Base-by-base conservation (phyloP, 2,113 vertebrate genomes). In the Tretioscincus oriximinensis region DNA sequence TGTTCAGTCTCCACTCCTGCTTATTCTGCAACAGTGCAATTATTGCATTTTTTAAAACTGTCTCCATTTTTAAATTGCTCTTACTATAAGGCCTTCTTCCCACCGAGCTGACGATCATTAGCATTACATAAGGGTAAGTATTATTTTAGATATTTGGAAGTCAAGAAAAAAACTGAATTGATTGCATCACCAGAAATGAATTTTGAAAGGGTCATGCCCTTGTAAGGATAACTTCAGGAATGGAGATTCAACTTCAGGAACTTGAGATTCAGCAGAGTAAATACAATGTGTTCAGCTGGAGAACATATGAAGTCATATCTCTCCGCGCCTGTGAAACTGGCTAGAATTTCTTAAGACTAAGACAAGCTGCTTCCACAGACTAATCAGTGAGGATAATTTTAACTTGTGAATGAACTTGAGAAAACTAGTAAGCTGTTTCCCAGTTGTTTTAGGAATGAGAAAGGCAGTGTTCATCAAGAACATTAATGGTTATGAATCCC, bases 381-480 rank as follows among this genome's bases (percentile, higher is more conserved):
- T 0, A 35, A 61, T 64, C 73, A 74, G 68, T 47, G 76, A 63
- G 51, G 78, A 67, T 28, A 18, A 63, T 80, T 47, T 81, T 76
- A 86, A 80, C 58, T 73, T 76, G n/a, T 12, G 80, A 2, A 16
- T 1, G 21, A 69, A 28, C 61, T 45, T 2, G 41, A 70, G 79
- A 81, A 80, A 81, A 81, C 49, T 14, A 73, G 14, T 66, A 74
- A 75, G 31, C 47, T 58, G 24, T 41, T 26, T n/a, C 24, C 63
- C 24, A 68, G 72, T 45, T 84, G 79, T 4, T 0, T 0, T 0
- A 0, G 83, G 45, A 20, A 67, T 0, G 0, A 65, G 80, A 64
- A 73, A 12, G 69, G 71, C 35, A 41, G 60, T 16, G 21, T 21
- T 28, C 71, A 60, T 68, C 70, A 65, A 78, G 26, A 9, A 67